Percentiles rank a stretch among this genome's conserved stretches.
phyloP scores from a whole-genome alignment of 2,113 vertebrate genomes.

The Amphiprion ocellaris region DNA sequence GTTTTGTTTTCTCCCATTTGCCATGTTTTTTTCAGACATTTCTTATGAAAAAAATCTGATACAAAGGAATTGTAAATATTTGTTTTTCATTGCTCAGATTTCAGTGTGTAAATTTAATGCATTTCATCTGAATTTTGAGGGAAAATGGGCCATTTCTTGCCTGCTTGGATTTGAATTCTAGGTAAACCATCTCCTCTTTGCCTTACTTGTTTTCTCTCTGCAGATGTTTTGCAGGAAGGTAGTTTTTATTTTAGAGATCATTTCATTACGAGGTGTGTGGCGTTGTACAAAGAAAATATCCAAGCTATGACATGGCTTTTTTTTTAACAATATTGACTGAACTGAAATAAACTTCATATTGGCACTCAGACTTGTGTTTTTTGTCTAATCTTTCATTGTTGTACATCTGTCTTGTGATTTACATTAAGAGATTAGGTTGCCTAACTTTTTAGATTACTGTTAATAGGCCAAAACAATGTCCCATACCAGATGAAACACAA shows the following conservation, averaged over 20 bases:
- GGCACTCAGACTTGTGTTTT: conserved; percentile 45
- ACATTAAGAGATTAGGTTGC: not conserved
- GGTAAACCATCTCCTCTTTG: conserved; percentile 60
- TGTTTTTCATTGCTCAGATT: conserved; percentile 69
- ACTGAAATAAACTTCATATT: conserved; percentile 79
- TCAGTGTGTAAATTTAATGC: conserved; percentile 75
- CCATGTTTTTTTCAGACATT: conserved; percentile 49
- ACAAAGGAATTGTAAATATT: conserved; percentile 80
- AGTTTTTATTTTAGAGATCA: conserved; percentile 24
- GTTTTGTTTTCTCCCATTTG: conserved; percentile 53
- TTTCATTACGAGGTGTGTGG: conserved; percentile 51
- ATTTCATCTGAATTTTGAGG: conserved; percentile 62
- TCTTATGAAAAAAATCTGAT: conserved; percentile 66
- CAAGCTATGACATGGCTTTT: conserved; percentile 45
- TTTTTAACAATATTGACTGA: conserved; percentile 68
- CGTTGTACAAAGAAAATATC: conserved; percentile 61
- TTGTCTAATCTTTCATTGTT: not conserved
- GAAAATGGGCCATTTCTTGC: conserved; percentile 29
- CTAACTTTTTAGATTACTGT: not conserved
- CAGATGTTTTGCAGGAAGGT: conserved; percentile 54
- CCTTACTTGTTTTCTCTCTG: conserved; percentile 71
- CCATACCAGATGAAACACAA: no score
- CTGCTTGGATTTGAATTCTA: conserved; percentile 60
- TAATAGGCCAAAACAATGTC: no score
- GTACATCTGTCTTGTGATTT: not conserved